Evolutionary conservation across 2,888 invertebrate species (phyloP).

Genomic region (Cepaea hortensis): DNA sequence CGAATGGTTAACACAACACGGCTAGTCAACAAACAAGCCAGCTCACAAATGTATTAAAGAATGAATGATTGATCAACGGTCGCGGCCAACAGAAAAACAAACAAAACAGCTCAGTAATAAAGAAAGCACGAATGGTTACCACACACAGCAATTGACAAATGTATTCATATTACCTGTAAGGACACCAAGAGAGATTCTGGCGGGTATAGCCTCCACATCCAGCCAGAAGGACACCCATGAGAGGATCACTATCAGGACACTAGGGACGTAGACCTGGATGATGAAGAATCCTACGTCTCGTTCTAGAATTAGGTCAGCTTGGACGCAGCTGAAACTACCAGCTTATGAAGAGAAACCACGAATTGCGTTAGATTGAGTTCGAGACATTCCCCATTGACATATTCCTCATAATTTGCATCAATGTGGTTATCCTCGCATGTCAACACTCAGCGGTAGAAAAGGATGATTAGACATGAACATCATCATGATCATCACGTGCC

Average conservation of each 20-base stretch:
- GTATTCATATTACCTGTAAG: conserved; percentile 32
- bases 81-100: too few species aligned
- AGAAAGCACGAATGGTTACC: neutral
- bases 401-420: too few species aligned
- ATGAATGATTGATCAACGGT: too few species aligned
- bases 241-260: conserved; percentile 78
- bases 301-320: conserved; percentile 83
- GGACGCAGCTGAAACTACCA: conserved; percentile 59
- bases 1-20: too few species aligned
- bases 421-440: neutral
- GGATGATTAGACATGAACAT: neutral
- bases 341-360: conserved; percentile 44
- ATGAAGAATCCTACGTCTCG: conserved; percentile 87
- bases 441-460: neutral
- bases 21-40: too few species aligned
- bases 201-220: conserved; percentile 65
- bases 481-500: too few species aligned
- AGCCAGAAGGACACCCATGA: conserved; percentile 84
- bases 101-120: too few species aligned
- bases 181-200: conserved; percentile 54
- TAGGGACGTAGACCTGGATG: conserved; percentile 79
- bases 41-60: too few species aligned
- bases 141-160: neutral
- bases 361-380: too few species aligned
- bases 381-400: too few species aligned